phyloP scores from a whole-genome alignment of 2,888 invertebrate species.

The Dioctria linearis region DNA sequence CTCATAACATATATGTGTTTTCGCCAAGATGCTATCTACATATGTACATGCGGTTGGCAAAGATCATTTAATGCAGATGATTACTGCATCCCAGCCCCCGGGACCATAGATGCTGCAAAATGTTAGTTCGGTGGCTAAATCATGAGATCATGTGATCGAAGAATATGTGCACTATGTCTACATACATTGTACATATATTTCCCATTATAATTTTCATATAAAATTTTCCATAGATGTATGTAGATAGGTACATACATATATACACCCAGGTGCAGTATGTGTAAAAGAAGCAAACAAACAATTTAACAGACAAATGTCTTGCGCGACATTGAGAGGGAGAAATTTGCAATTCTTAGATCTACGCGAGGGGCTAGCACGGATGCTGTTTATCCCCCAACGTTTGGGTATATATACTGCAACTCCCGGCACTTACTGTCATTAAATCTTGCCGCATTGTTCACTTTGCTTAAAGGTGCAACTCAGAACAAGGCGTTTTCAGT shows the following conservation, averaged over 20 bases:
- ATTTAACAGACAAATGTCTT: neutral
- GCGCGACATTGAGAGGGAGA: conserved; percentile 49
- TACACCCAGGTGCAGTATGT: neutral
- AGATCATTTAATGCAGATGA: conserved; percentile 28
- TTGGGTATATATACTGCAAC: conserved; percentile 68
- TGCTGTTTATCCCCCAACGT: conserved; percentile 11
- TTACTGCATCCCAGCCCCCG: conserved; percentile 45
- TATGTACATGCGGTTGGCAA: conserved; percentile 16
- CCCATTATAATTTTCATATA: conserved; percentile 36
- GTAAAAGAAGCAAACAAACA: conserved; percentile 39
- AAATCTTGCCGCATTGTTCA: conserved; percentile 65
- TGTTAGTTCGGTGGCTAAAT: neutral
- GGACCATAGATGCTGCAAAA: neutral
- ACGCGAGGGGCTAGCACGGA: conserved; percentile 14
- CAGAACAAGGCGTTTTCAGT: conserved; percentile 37
- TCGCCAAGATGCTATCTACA: neutral
- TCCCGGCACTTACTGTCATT: conserved; percentile 70
- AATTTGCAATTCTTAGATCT: conserved; percentile 35
- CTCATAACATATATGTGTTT: neutral
- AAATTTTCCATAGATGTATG: no score
- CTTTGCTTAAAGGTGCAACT: conserved; percentile 50
- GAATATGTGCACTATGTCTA: no score
- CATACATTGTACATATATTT: neutral
- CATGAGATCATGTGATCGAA: no score
- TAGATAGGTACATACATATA: neutral